Conservation (phyloP, 2,797 vertebrate genomes). For the Falco novaeseelandiae region DNA sequence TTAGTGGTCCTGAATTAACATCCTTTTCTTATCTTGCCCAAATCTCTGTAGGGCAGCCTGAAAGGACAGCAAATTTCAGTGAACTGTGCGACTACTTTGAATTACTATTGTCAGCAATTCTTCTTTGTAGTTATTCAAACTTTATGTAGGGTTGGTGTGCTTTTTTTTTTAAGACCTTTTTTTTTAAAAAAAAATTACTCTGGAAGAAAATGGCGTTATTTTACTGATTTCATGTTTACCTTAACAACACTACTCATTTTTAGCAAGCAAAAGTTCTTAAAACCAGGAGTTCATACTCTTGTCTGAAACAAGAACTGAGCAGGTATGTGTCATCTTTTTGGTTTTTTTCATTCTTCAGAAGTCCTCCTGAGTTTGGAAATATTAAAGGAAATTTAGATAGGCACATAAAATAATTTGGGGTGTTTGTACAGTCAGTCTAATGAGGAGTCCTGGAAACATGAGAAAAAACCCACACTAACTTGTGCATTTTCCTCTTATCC, state of each 20-base stretch:
- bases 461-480: background rate
- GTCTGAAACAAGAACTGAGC: background rate
- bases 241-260: background rate
- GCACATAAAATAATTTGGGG: background rate
- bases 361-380: background rate
- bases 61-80: background rate
- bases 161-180: background rate
- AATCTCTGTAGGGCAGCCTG: background rate
- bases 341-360: background rate
- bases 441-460: background rate
- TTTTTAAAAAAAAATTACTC: background rate
- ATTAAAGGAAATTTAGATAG: background rate
- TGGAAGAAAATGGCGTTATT: background rate
- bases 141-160: background rate
- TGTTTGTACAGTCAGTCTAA: background rate
- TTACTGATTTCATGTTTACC: background rate
- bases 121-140: background rate
- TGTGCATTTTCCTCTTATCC: background rate
- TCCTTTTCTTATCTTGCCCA: background rate
- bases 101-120: background rate
- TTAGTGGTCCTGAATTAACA: background rate
- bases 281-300: background rate
- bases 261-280: background rate
- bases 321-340: background rate
- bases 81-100: background rate